Evolutionary conservation across 2,113 vertebrate species (phyloP), one percentile per base, ranked within the genome.

Genomic region (Maccullochella peelii): DNA sequence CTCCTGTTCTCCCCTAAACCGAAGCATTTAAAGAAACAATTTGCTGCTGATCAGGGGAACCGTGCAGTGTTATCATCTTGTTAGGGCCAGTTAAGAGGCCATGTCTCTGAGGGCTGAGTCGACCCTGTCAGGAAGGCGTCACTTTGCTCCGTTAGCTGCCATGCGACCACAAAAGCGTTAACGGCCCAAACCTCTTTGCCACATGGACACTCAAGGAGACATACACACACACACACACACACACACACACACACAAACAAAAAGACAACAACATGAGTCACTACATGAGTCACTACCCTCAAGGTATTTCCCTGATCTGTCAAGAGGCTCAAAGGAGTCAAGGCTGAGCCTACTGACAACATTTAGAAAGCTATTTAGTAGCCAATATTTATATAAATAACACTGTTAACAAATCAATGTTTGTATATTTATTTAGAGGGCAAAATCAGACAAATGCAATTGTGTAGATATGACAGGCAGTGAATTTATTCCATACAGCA

Each of bases 41-140:
- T 90, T 89, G 81, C 87, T 73, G 62, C 79, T 90, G 90, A 91
- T 92, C 81, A 6, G 66, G 63, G 50, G 73, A 90, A 61, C 73
- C 3, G 65, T 73, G 77, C 16, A 6, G 72, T 20, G 86, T 88
- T 90, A 89, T 95, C 92, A 90, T 89, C 89, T 90, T 90, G 85
- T 90, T 90, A 79, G 77, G 67, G 73, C 72, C 80, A 83, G 88
- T 90, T 84, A 91, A 90, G 86, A 88, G 88, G 77, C 77, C 77
- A 65, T 18, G 82, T 89, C 84, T 92, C 83, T 76, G 40, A 93
- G 80, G 86, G 88, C 84, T 77, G 84, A 77, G 49, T 61, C 10
- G 54, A 78, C 79, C 72, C 79, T 71, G 84, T 87, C 67, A 85
- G 84, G 84, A 92, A 87, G 84, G 66, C 80, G 68, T 91, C 70